Base-by-base conservation (phyloP, 2,113 vertebrate species). In the Brienomyrus longianalis region DNA sequence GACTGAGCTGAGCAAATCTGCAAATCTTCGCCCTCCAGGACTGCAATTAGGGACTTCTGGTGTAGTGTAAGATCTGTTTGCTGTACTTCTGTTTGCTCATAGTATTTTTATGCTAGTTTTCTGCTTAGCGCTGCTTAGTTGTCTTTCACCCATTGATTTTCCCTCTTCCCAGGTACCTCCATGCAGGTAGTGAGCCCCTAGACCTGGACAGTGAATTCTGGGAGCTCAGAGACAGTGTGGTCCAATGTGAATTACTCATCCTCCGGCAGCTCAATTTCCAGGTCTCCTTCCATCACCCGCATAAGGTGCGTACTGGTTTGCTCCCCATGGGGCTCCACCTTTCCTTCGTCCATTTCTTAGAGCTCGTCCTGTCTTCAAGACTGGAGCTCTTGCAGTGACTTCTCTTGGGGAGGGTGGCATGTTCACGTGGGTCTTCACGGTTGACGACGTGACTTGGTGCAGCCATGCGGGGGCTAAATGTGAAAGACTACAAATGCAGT, bases 191-290 rank as follows among this genome's bases (percentile, higher is more conserved):
- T 0, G 93, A 96, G 56, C 96, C 96, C 35, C 89, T 97, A 54
- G 97, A 97, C 43, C 95, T 97, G 92, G 95, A 97, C 90, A 92
- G 93, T 8, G 94, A 94, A 54, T 98, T 98, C 92, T 98, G 97
- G 97, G 96, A 97, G 87, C 93, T 97, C 27, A 95, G 96, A 87
- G 97, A 97, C 93, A 98, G 97, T 84, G 96, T 97, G 19, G 97
- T 97, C 50, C 96, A 97, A 93, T 98, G 97, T 54, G 97, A 98
- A 92, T 95, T 98, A 19, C 95, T 98, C 11, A 93, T 97, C 92
- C 96, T 97, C 15, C 93, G 97, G 62, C 95, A 97, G 50, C 95
- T 98, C 62, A 95, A 95, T 91, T 98, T 98, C 93, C 96, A 97
- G 4, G 97, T 98, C 91, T 96, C 96, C 83, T 97, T 98, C 91